Evolutionary conservation across 2,797 vertebrate species (phyloP).

Genomic region (Peromyscus attwateri): DNA sequence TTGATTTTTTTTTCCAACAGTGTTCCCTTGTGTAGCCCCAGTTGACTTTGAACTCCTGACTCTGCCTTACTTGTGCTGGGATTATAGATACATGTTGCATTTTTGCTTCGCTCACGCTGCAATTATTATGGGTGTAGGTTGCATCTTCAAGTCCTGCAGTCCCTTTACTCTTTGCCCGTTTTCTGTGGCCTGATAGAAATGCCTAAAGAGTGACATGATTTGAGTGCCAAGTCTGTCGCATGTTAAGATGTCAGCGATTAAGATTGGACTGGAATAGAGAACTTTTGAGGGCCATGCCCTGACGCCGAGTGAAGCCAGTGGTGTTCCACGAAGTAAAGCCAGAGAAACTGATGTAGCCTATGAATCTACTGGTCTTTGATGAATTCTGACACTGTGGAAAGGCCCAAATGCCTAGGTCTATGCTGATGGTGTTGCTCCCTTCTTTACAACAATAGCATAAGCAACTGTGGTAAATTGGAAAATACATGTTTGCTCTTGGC

Average conservation of each 20-base stretch:
- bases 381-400: background rate
- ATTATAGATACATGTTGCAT: background rate
- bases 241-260: background rate
- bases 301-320: background rate
- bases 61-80: background rate
- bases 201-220: background rate
- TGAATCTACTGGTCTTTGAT: background rate
- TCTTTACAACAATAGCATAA: background rate
- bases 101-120: background rate
- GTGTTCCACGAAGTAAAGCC: background rate
- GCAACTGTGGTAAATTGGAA: background rate
- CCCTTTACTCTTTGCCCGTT: background rate
- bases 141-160: background rate
- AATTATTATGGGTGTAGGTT: background rate
- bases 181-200: background rate
- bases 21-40: background rate
- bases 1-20: background rate
- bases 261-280: background rate
- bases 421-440: background rate
- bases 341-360: background rate
- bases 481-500: background rate
- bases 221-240: background rate
- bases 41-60: background rate
- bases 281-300: background rate
- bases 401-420: background rate